phyloP scores from a whole-genome alignment of 2,113 vertebrate genomes.

The Passer montanus region DNA sequence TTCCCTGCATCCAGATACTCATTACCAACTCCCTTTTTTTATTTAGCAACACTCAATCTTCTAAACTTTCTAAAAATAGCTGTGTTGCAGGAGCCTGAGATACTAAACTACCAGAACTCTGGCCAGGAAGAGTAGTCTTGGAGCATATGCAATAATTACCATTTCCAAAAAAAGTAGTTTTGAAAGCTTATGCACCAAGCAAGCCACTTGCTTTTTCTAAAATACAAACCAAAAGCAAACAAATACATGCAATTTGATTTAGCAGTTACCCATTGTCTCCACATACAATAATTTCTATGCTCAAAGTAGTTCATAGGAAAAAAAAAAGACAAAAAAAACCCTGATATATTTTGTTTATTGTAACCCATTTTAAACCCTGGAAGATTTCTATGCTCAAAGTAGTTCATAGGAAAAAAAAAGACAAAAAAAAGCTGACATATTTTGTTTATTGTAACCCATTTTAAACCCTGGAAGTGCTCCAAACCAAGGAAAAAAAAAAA shows the following conservation, averaged over 20 bases:
- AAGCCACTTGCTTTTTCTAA: not conserved
- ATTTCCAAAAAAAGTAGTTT: not conserved
- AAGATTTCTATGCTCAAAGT: not conserved
- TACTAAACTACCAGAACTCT: not conserved
- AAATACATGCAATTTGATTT: not conserved
- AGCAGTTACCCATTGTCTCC: not conserved
- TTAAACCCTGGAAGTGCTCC: accelerated
- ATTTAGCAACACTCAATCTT: not conserved
- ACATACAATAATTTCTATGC: not conserved
- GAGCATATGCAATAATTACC: not conserved
- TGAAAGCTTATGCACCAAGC: not conserved
- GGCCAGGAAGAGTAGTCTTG: not conserved
- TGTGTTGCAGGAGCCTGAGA: not conserved
- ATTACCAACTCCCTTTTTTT: not conserved
- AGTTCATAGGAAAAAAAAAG: accelerated
- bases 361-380: not conserved
- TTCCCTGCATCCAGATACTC: not conserved
- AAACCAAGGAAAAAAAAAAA: not conserved
- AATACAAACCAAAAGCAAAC: not conserved
- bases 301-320: not conserved
- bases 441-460: not conserved
- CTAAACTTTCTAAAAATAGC: not conserved
- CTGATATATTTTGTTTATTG: not conserved
- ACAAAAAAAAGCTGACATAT: not conserved
- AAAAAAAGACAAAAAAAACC: not conserved